Base-by-base conservation (phyloP, 2,888 invertebrate species). In the Rhyacophila evoluta region DNA sequence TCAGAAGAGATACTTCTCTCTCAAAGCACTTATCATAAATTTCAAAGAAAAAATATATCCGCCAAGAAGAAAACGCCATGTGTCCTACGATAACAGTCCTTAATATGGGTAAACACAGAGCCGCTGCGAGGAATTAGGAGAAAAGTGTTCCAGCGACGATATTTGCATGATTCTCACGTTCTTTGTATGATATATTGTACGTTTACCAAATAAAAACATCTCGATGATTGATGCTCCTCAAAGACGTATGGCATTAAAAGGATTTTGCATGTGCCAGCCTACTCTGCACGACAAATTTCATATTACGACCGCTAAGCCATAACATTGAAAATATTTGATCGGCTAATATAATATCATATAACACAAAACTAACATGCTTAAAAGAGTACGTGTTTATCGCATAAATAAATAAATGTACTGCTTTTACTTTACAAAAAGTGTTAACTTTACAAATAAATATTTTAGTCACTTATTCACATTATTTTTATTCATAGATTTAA, bases 131-230 rank as follows among this genome's bases (percentile, higher is more conserved):
- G 68, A 77, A 73, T 77, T 72, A 74, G 79, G 75, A 38, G 37
- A 36, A 27, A 25, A 29, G 72, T 36, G 39, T 72, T 38, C 39
- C 33, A 29, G 55, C 33, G 75, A 69, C 69, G 28, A 37, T 27
- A 15, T 79, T 79, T 79, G 79, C 79, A 79, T 79, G 75, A 33
- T 72, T 28, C 79, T 75, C 79, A 79, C 79, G 79, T 79, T 68
- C 55, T 55, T 10, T 10, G 55, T 55, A 55, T 55, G 55, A 55
- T 55, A 55, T 55, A 55, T 55, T 55, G 55, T 55, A 28, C 74
- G 78, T 55, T 78, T 78, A 38, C 73, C 78, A 78, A 78, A 78
- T 78, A 78, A 78, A 74, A 78, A 74, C 73, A 75, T 79, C 72
- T 38, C 79, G 27, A 79, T 68, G 75, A 75, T 74, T 75, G 74